These are phyloP conservation scores for Embidobia sp. DNA, from an alignment of 2,888 invertebrate genomes.

Conservation along the genomic window DNA sequence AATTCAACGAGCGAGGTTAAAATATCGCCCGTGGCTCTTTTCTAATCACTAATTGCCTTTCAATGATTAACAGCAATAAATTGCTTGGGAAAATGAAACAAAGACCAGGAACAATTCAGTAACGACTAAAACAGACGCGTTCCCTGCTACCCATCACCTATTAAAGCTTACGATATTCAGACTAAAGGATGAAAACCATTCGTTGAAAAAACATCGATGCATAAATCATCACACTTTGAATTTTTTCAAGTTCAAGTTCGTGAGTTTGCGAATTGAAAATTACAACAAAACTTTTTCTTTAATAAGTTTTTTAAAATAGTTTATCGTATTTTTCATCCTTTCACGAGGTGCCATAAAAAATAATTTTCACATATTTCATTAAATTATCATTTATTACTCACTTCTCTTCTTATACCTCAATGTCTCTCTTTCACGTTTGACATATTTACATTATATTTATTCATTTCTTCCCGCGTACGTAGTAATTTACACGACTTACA, in stretches of 20 bases:
- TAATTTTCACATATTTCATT: conserved; percentile 1
- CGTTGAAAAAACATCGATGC: conserved; percentile 14
- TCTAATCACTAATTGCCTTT: conserved; percentile 30
- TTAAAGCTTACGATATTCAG: conserved; percentile 23
- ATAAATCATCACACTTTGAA: neutral
- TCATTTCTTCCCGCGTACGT: conserved; percentile 10
- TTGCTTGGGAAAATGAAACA: conserved; percentile 38
- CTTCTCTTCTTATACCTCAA: conserved; percentile 6
- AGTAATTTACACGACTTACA: conserved; percentile 48
- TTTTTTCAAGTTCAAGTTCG: conserved; percentile 28
- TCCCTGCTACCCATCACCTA: too few relatives aligned
- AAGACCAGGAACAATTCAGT: conserved; percentile 2
- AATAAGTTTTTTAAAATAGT: too few relatives aligned
- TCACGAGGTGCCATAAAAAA: too few relatives aligned
- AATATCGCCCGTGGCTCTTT: conserved; percentile 28
- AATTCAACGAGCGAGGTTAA: conserved; percentile 4
- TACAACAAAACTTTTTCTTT: too few relatives aligned
- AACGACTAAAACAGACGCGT: too few relatives aligned
- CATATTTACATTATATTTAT: conserved; percentile 41
- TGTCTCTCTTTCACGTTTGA: conserved; percentile 3
- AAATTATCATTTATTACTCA: conserved; percentile 37
- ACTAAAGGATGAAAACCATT: neutral
- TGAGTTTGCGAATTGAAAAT: conserved; percentile 15
- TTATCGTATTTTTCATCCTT: too few relatives aligned
- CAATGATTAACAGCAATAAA: conserved; percentile 10